Conservation (phyloP, 1,140 invertebrate species). For the Drosophila biarmipes region DNA sequence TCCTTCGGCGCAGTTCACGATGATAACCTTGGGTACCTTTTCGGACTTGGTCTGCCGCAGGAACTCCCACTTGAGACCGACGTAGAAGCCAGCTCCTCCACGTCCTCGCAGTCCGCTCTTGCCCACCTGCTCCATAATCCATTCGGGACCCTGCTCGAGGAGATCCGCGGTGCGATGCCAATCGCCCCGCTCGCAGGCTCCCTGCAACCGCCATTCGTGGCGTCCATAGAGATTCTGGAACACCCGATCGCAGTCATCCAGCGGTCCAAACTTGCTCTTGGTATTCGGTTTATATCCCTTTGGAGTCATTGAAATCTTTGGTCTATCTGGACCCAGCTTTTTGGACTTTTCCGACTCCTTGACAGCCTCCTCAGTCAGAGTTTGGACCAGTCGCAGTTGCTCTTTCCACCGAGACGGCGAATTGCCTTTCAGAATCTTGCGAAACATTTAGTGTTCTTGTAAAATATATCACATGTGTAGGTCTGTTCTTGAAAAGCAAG, state of each 20-base stretch:
- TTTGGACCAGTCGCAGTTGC: conserved; percentile 3
- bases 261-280: conserved; percentile 33
- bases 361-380: neutral
- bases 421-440: neutral
- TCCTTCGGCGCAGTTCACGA: conserved; percentile 98
- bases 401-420: neutral
- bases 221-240: conserved; percentile 99
- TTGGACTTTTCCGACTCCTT: neutral
- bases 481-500: neutral
- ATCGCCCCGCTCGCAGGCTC: conserved; percentile 95
- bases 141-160: conserved; percentile 95
- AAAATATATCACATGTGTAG: neutral
- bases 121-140: conserved; percentile 98
- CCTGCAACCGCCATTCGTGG: conserved; percentile 98
- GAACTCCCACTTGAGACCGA: conserved; percentile 99
- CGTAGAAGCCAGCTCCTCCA: conserved; percentile 98
- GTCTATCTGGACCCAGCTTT: conserved; percentile 5
- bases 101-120: conserved; percentile 96
- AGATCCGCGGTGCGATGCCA: conserved; percentile 99
- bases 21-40: conserved; percentile 96
- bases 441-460: conserved; percentile 1
- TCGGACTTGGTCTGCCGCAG: conserved; percentile 95
- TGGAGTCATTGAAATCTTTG: neutral
- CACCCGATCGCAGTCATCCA: conserved; percentile 96
- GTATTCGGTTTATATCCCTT: conserved; percentile 17